phyloP scores from a whole-genome alignment of 2,797 vertebrate species.

The Cyprinella venusta region DNA sequence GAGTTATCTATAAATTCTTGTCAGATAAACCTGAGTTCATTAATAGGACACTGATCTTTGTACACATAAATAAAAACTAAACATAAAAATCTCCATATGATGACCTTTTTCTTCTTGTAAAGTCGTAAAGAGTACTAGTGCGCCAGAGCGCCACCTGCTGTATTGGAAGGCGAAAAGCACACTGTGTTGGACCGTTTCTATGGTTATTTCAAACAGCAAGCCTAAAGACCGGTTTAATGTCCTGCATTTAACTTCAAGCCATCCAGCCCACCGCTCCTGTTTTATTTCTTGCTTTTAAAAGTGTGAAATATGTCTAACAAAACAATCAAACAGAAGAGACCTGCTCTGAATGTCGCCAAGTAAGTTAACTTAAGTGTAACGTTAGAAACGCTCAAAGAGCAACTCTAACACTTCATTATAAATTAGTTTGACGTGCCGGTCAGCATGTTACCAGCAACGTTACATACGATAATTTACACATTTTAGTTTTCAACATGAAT shows the following conservation, averaged over 20 bases:
- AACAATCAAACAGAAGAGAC: constrained; percentile 56
- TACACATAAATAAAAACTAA: neutral
- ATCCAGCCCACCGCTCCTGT: neutral
- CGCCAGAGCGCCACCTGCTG: constrained; percentile 3
- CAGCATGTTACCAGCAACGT: neutral
- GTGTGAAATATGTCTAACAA: constrained; percentile 58
- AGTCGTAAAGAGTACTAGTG: neutral
- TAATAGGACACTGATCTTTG: neutral
- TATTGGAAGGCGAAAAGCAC: neutral
- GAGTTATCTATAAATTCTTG: neutral
- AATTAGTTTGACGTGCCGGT: neutral
- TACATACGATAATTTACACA: neutral
- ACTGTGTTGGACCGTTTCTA: constrained; percentile 47
- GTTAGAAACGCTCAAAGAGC: neutral
- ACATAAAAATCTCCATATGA: neutral
- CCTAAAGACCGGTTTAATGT: neutral
- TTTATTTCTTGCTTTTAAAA: neutral
- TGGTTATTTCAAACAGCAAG: constrained; percentile 58
- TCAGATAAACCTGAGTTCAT: neutral
- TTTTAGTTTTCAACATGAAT: neutral
- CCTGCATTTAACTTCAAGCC: neutral
- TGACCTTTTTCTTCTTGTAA: constrained; percentile 11
- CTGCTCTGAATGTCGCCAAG: constrained; percentile 61
- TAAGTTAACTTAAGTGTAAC: constrained; percentile 76
- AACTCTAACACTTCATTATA: neutral